Evolutionary conservation across 1,140 invertebrate species (phyloP).

Genomic region (Diabrotica virgifera): DNA sequence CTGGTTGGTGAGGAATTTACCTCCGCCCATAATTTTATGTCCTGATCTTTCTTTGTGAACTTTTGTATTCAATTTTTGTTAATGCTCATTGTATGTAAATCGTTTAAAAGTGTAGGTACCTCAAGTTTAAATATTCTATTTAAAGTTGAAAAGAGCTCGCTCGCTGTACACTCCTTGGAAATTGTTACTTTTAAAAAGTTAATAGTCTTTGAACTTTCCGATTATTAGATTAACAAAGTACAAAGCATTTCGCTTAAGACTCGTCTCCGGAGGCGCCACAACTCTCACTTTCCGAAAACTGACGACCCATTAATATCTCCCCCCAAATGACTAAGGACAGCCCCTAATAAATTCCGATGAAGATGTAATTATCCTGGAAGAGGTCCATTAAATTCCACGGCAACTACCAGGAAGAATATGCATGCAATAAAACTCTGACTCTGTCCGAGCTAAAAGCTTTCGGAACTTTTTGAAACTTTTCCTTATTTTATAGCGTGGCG

Average conservation of each 20-base stretch:
- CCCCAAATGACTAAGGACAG: constrained; percentile 10
- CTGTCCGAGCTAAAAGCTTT: constrained; percentile 18
- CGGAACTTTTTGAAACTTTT: constrained; percentile 20
- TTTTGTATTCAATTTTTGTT: too few relatives aligned
- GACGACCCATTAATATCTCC: constrained; percentile 15
- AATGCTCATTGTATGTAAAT: too few relatives aligned
- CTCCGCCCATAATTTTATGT: too few relatives aligned
- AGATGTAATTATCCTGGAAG: constrained; percentile 20
- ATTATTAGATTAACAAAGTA: background rate
- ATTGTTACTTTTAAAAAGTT: background rate
- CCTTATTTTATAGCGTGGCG: background rate
- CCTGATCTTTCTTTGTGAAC: too few relatives aligned
- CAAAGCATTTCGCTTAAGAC: background rate
- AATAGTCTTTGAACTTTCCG: background rate
- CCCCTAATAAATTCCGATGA: constrained; percentile 15
- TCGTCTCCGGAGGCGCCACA: background rate
- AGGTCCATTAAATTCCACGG: constrained; percentile 20
- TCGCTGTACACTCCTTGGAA: too few relatives aligned
- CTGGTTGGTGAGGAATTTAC: too few relatives aligned
- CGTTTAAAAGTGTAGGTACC: too few relatives aligned
- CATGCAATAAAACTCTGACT: constrained; percentile 22
- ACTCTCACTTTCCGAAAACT: background rate
- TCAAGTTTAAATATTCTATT: too few relatives aligned
- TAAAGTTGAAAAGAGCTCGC: too few relatives aligned
- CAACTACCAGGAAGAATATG: constrained; percentile 15